Conservation (phyloP, 2,113 vertebrate species). For the Mormoops blainvillei region DNA sequence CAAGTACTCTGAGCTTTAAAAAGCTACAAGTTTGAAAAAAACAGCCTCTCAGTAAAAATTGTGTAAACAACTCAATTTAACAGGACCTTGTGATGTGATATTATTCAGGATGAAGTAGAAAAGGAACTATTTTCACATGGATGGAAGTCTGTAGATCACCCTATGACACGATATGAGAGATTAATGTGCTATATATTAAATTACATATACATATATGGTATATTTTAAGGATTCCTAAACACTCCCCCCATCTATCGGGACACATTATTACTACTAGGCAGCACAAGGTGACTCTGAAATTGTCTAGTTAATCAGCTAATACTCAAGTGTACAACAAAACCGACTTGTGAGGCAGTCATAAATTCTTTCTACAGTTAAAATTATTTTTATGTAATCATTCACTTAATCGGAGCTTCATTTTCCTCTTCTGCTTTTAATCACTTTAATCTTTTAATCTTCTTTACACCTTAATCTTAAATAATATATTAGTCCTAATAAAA, state of each 20-base stretch:
- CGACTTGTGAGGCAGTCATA: not conserved
- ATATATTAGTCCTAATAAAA: not conserved
- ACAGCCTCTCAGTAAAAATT: not conserved
- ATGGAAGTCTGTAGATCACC: not conserved
- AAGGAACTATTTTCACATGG: not conserved
- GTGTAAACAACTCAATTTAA: not conserved
- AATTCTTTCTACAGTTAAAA: not conserved
- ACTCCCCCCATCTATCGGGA: not conserved
- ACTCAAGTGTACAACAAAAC: not conserved
- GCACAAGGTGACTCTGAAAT: not conserved
- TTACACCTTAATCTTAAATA: not conserved
- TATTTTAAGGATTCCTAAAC: not conserved
- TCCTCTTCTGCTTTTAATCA: not conserved
- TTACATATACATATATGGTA: not conserved
- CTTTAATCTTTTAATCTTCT: no score
- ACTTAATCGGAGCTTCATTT: not conserved
- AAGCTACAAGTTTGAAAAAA: not conserved
- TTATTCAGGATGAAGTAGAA: not conserved
- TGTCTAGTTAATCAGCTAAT: not conserved
- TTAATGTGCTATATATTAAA: not conserved
- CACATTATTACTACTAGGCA: not conserved
- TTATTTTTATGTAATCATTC: not conserved
- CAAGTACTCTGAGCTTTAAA: not conserved
- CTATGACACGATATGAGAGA: not conserved
- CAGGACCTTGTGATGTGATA: not conserved